Evolutionary conservation across 2,113 vertebrate genomes (phyloP).

Genomic region (Kryptolebias marmoratus): DNA sequence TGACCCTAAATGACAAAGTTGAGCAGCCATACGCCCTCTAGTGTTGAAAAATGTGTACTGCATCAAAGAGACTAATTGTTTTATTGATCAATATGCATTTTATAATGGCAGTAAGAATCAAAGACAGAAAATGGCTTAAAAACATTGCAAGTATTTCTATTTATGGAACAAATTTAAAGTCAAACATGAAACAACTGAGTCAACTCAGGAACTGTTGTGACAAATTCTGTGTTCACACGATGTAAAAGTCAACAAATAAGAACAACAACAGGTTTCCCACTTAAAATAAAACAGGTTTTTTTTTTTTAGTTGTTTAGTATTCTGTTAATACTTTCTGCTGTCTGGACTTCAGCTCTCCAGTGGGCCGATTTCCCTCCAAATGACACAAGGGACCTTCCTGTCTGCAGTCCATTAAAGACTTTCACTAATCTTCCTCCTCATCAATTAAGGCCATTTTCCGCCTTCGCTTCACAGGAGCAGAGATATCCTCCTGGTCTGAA

Average conservation of each 20-base stretch:
- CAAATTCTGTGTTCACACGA: not conserved
- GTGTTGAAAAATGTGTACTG: slow-evolving; percentile 33
- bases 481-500: slow-evolving; percentile 72
- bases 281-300: not conserved
- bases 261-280: not conserved
- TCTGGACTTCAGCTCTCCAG: slow-evolving; percentile 18
- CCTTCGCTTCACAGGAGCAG: slow-evolving; percentile 79
- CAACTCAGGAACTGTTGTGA: not conserved
- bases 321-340: slow-evolving; percentile 32
- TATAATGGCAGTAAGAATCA: not conserved
- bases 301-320: slow-evolving; percentile 9
- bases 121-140: slow-evolving; percentile 5
- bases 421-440: slow-evolving; percentile 73
- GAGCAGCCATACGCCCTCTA: slow-evolving; percentile 45
- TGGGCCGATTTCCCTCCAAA: not conserved
- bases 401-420: slow-evolving; percentile 36
- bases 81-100: slow-evolving; percentile 33
- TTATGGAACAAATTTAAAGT: not conserved
- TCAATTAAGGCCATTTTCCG: slow-evolving; percentile 84
- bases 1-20: not conserved
- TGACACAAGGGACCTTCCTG: not conserved
- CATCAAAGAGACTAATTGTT: slow-evolving; percentile 14
- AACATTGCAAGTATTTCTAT: not conserved
- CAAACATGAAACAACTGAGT: not conserved
- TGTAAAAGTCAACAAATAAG: not conserved